Conservation (phyloP, 37 sponge, comb jelly and placozoan species). For the Axinella damicornis region DNA sequence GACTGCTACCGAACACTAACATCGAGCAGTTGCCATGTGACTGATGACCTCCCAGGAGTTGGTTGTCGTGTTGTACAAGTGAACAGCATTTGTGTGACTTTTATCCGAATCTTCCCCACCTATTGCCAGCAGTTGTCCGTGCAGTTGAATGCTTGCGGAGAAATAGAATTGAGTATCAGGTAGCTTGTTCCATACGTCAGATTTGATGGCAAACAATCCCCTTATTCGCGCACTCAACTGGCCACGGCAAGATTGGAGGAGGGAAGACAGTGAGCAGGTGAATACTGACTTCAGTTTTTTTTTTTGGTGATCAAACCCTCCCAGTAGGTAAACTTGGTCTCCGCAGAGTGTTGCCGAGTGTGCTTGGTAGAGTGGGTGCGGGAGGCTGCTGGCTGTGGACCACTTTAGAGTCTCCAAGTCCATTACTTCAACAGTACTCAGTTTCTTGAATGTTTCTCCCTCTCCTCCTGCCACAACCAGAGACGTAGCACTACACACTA, state of each 20-base stretch:
- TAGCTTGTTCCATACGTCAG: background rate
- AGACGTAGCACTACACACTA: background rate
- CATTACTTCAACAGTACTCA: slow-evolving; percentile 2
- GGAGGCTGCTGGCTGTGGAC: background rate
- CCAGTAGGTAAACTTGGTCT: background rate
- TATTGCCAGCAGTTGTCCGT: background rate
- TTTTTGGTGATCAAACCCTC: background rate
- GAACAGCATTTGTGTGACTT: background rate
- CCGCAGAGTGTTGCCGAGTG: background rate
- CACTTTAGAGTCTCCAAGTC: background rate
- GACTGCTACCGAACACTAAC: background rate
- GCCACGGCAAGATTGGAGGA: slow-evolving; percentile 9
- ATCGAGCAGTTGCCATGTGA: background rate
- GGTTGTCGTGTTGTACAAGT: background rate
- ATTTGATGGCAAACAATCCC: background rate
- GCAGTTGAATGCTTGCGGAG: background rate
- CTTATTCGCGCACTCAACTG: background rate
- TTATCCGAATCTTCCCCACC: background rate
- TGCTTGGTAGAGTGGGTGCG: background rate
- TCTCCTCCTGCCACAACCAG: slow-evolving; percentile 1
- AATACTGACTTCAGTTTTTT: background rate
- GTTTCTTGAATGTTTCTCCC: background rate
- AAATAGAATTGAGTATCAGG: background rate
- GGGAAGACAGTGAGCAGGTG: background rate
- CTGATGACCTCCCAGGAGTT: slow-evolving; percentile 16